Evolutionary conservation across 2,888 invertebrate species (phyloP), one percentile per base, ranked within the genome.

Genomic region (Monochamus alternatus): DNA sequence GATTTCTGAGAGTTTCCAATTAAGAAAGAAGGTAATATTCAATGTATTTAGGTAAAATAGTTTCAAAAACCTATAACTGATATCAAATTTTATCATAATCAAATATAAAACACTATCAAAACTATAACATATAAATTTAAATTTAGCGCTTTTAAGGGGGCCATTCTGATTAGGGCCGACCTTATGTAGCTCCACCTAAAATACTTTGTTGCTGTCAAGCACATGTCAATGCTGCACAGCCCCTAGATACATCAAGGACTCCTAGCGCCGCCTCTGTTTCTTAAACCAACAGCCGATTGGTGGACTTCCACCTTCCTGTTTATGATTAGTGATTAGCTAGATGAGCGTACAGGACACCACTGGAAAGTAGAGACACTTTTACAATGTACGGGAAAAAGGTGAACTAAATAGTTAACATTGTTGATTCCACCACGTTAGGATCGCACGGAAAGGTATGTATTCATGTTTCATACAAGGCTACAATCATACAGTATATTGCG

Each of bases 91-190:
- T 5, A 63, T 63, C 43, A 64, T 5, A 47, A 64, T 64, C 47
- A n/a, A 60, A 69, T 69, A 68, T 32, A 32, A 51, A 62, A 69
- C 58, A 60, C 22, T 69, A 69, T 44, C 68, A 59, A 60, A 69
- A 60, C 69, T 60, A 44, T 58, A 69, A 38, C 47, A 14, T 43
- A 44, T 60, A 75, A 59, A 75, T 88, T 88, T 83, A 82, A 88
- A 88, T 85, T 88, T 88, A 85, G 85, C 89, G 89, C 86, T 82
- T 79, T 79, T 60, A 73, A 75, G 86, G 88, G 85, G 86, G 89
- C 89, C 89, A 89, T 89, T 87, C 88, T 84, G 87, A 86, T 89
- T 88, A 87, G 87, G 89, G 89, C 86, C 86, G 88, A 87, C 84
- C 86, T 85, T 84, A 84, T 81, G 83, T 82, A 82, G 88, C 89